Conservation (phyloP, 1,140 invertebrate genomes). For the Drosophila insularis region DNA sequence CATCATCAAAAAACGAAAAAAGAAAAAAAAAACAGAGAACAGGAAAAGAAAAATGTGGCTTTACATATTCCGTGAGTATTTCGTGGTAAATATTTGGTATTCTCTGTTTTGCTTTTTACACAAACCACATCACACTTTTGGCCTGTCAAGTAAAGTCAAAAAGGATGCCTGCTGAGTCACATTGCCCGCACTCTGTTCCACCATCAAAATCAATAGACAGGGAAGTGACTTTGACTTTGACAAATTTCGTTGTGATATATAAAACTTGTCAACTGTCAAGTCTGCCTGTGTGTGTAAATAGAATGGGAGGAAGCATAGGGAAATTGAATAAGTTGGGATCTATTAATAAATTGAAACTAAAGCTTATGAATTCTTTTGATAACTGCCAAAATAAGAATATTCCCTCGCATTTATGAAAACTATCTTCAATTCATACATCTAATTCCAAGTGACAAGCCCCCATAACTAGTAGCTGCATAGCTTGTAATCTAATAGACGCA, state of each 20-base stretch:
- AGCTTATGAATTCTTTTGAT: neutral
- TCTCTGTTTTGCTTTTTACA: constrained; percentile 20
- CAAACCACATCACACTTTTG: neutral
- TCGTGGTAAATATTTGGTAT: constrained; percentile 1
- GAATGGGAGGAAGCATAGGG: neutral
- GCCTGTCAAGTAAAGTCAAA: neutral
- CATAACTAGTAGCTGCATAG: no score
- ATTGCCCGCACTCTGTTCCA: constrained; percentile 23
- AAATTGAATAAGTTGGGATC: neutral
- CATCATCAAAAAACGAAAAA: neutral
- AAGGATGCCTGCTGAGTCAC: constrained; percentile 22
- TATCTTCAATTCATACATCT: no score
- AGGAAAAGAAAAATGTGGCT: neutral
- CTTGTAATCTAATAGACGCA: no score
- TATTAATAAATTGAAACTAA: constrained; percentile 8
- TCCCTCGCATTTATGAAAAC: no score
- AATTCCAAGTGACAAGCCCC: no score
- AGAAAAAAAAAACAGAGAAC: no score
- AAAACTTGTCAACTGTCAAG: constrained; percentile 22
- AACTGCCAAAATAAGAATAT: neutral
- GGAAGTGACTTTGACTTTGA: constrained; percentile 55
- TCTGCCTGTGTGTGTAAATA: neutral
- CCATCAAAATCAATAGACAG: constrained; percentile 48
- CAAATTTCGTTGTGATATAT: constrained; percentile 42
- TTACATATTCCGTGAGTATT: neutral